Conservation (phyloP, 1,140 invertebrate genomes). For the Chionoecetes opilio region DNA sequence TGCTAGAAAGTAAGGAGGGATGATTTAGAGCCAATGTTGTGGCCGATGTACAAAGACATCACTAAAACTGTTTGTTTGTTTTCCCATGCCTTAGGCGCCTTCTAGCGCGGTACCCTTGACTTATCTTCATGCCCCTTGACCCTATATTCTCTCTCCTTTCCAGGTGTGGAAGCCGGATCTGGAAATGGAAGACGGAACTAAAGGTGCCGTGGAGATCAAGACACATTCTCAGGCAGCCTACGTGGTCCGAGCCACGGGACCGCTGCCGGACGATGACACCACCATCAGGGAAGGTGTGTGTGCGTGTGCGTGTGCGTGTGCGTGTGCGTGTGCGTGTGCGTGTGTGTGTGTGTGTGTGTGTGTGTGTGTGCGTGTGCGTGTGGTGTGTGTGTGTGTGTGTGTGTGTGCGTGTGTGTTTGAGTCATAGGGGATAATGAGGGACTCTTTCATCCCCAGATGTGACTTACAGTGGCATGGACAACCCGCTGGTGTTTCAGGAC, state of each 20-base stretch:
- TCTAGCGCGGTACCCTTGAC: not conserved
- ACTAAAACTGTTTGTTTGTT: no score
- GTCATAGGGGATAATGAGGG: no score
- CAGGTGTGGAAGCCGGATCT: not conserved
- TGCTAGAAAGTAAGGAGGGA: no score
- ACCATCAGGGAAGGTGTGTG: not conserved
- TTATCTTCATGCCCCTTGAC: no score
- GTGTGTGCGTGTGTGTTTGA: no score
- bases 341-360: slow-evolving; percentile 64
- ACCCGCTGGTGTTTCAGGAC: slow-evolving; percentile 47
- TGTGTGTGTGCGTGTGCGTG: slow-evolving; percentile 28
- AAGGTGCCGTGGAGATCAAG: not conserved
- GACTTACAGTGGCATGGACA: slow-evolving; percentile 53
- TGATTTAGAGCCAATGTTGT: no score
- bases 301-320: slow-evolving; percentile 54
- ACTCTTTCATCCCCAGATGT: slow-evolving; percentile 8
- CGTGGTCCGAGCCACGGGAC: not conserved
- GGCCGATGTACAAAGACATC: no score
- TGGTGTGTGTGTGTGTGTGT: slow-evolving; percentile 59
- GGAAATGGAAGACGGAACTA: not conserved
- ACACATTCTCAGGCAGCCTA: not conserved
- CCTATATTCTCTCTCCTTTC: no score
- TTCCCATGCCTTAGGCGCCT: no score
- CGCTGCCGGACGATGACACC: not conserved
- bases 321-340: slow-evolving; percentile 61